These are phyloP conservation scores for Triplophysa dalaica DNA, from an alignment of 2,113 vertebrate species.

Conservation along the genomic window DNA sequence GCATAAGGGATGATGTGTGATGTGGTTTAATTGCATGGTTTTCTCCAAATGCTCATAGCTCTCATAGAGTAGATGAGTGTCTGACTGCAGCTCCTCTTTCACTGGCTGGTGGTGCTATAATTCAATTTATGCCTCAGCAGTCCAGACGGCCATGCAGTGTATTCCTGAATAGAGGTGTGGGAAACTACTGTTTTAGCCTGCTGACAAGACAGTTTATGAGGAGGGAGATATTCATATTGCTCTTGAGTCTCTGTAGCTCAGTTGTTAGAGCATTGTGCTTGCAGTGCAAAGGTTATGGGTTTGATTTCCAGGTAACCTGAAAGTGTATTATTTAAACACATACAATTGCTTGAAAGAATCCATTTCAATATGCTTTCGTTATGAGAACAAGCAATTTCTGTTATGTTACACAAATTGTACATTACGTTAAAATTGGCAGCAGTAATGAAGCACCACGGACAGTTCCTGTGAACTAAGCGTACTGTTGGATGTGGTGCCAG, in stretches of 20 bases:
- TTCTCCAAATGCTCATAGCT: not conserved
- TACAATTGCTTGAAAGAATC: too few species aligned
- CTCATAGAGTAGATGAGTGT: constrained; percentile 25
- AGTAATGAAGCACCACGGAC: constrained; percentile 3
- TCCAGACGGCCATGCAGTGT: constrained; percentile 4
- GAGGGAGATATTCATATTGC: not conserved
- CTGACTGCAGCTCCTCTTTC: constrained; percentile 52
- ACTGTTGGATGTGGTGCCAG: not conserved
- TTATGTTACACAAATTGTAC: not conserved
- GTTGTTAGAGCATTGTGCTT: too few species aligned
- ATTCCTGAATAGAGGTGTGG: not conserved
- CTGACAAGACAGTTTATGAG: not conserved
- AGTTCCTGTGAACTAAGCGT: not conserved
- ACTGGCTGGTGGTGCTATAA: constrained; percentile 64
- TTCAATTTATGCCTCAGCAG: constrained; percentile 56
- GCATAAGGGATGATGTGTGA: not conserved
- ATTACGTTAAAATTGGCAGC: not conserved
- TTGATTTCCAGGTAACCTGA: too few species aligned
- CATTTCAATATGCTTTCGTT: too few species aligned
- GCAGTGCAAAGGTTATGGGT: too few species aligned
- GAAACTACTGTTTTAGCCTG: constrained; percentile 10
- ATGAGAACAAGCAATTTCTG: not conserved
- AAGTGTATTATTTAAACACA: too few species aligned
- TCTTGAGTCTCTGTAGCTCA: too few species aligned
- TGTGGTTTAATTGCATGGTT: constrained; percentile 1